Evolutionary conservation across 1,140 invertebrate species (phyloP).

Genomic region (Capitella teleta): DNA sequence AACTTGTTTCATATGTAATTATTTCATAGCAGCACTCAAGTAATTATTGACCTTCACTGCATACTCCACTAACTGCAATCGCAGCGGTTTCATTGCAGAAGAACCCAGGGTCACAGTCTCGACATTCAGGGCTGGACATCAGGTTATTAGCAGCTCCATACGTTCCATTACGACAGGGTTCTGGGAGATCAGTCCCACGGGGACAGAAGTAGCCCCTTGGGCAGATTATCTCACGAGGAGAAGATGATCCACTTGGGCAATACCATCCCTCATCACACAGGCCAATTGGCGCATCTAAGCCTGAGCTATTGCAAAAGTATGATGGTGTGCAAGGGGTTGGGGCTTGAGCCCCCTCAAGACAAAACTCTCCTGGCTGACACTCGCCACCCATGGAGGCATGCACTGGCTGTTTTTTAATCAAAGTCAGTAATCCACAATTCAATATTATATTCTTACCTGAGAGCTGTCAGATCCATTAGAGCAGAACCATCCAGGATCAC

Average conservation of each 20-base stretch:
- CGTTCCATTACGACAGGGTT: constrained; percentile 31
- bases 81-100: constrained; percentile 35
- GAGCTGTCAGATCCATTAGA: constrained; percentile 21
- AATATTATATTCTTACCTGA: constrained; percentile 17
- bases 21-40: neutral
- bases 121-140: constrained; percentile 21
- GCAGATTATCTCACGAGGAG: constrained; percentile 21
- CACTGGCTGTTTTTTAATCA: neutral
- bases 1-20: neutral
- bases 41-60: constrained; percentile 20
- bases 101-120: constrained; percentile 26
- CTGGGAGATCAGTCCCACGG: constrained; percentile 23
- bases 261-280: constrained; percentile 31
- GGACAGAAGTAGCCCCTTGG: constrained; percentile 30
- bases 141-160: constrained; percentile 19
- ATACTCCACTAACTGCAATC: constrained; percentile 20
- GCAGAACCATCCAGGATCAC: constrained; percentile 31
- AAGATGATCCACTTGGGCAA: constrained; percentile 25
- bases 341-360: constrained; percentile 23
- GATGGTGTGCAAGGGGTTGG: constrained; percentile 27
- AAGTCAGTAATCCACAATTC: neutral
- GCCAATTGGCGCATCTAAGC: constrained; percentile 19
- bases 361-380: constrained; percentile 28
- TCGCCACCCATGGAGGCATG: constrained; percentile 18
- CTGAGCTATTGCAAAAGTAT: constrained; percentile 26